Base-by-base conservation (phyloP, 2,113 vertebrate species). In the Turnix velox region DNA sequence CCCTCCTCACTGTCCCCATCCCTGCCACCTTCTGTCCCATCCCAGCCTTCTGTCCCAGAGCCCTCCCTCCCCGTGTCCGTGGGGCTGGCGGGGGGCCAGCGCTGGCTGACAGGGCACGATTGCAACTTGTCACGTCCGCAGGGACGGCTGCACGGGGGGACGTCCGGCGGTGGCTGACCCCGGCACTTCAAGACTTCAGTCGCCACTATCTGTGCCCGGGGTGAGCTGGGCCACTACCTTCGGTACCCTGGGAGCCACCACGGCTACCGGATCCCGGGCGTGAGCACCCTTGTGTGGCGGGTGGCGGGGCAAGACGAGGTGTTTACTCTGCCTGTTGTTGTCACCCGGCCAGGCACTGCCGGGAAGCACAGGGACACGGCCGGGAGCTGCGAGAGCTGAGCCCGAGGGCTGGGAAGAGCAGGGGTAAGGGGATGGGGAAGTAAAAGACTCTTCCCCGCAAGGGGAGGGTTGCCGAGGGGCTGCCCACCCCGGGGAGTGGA, bases 71-170 rank as follows among this genome's bases (percentile, higher is more conserved):
- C 8, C 0, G 5, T 24, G 27, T 57, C 27, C 5, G 8, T 11
- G 31, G n/a, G 23, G 9, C 18, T 58, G 18, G 25, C n/a, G 24
- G 8, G 1, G 35, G 55, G 88, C 65, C 93, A 84, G 91, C 0
- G 10, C 54, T 72, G 92, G 79, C 20, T 28, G 18, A 33, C 18
- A 1, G 37, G 73, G 16, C 3, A 8, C 6, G 8, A 74, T 40
- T 91, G 93, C 87, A 78, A 49, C 76, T 63, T 43, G 94, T 94
- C 94, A 96, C 95, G 94, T 96, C 95, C 84, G 84, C 95, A 95
- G 68, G 43, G 88, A 62, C 5, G 37, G 52, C 82, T 22, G 0
- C 12, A 31, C 4, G 0, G 9, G 25, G 48, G 62, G 31, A 85
- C 92, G 52, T 37, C 91, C 7, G 30, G 84, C 11, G 61, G 91